Conservation (phyloP, 2,797 vertebrate genomes). For the Scyliorhinus canicula region DNA sequence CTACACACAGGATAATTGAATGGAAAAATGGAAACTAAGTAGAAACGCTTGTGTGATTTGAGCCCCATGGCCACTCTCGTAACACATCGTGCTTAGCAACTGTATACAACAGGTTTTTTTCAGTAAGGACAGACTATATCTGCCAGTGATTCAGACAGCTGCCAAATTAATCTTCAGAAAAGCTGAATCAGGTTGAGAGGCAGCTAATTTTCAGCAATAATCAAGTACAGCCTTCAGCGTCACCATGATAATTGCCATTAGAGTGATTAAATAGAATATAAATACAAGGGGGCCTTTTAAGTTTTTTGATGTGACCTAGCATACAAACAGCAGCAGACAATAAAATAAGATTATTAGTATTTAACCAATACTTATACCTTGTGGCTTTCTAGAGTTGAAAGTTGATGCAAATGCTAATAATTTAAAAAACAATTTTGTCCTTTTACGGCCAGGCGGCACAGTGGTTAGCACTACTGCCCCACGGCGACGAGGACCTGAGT, state of each 20-base stretch:
- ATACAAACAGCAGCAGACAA: background rate
- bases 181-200: background rate
- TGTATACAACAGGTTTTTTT: background rate
- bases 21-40: background rate
- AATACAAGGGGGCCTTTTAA: background rate
- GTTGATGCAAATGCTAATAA: background rate
- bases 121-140: background rate
- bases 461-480: no score
- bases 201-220: background rate
- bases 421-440: background rate
- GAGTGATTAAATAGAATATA: background rate
- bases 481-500: no score
- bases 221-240: background rate
- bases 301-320: background rate
- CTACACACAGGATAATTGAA: background rate
- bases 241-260: background rate
- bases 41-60: background rate
- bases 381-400: background rate
- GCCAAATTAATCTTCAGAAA: slow-evolving; percentile 22
- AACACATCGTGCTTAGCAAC: background rate
- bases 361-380: no score
- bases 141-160: background rate
- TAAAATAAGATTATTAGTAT: background rate
- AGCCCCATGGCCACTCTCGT: background rate
- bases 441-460: no score